Evolutionary conservation across 1,140 invertebrate species (phyloP), one percentile per base, ranked within the genome.

Genomic region (Aphelenchoides besseyi): DNA sequence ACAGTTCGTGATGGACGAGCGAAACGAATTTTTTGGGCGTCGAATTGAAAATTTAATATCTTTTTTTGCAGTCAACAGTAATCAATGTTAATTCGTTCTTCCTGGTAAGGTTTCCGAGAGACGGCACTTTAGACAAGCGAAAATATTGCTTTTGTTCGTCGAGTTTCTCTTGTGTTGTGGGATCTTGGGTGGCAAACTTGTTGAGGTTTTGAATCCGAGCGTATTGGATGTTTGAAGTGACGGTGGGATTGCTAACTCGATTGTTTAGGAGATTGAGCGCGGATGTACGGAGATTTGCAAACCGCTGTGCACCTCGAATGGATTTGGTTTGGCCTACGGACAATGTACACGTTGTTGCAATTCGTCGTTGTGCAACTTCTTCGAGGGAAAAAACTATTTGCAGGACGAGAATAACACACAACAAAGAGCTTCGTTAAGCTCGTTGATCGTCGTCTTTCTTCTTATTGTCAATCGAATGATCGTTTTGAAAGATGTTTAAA

Each of bases 261-360:
- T n/a, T n/a, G n/a, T n/a, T n/a, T n/a, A n/a, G n/a, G 66, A 68
- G 12, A 63, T 68, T 29, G 66, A 68, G 29, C 12, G 66, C 3
- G 66, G 68, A 12, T 68, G 66, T 26, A 18, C 59, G 8, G 59
- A 68, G 8, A 69, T 68, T 36, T 68, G 66, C 59, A 68, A 68
- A 68, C 66, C 59, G 8, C 18, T 69, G 5, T 68, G 66, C 66
- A 3, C 18, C 23, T 12, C 12, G 3, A 18, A 68, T 23, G 66
- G 66, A 8, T 68, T 69, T 26, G 66, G 66, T 23, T 68, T 66
- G 16, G 8, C 63, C 5, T 53, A 53, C 63, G n/a, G 8, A 23
- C 9, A 68, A 26, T 68, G 66, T 28, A 68, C 59, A 9, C 59
- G 57, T 8, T 68, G 66, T 36, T 68, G 66, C 59, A 68, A 68